Evolutionary conservation across 1,140 invertebrate genomes (phyloP).

Genomic region (Telenomus remus): DNA sequence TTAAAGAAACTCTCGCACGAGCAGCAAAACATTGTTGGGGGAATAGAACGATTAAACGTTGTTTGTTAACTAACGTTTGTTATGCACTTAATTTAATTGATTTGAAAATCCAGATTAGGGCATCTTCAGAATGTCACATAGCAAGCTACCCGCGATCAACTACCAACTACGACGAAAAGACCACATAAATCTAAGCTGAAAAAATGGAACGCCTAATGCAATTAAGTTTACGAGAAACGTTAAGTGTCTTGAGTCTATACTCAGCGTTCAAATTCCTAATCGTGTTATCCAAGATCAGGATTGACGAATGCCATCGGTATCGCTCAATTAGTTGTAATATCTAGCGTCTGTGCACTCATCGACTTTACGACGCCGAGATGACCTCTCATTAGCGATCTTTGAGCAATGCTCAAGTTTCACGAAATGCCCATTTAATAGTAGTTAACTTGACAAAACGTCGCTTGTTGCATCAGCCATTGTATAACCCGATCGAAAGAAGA

Average conservation of each 20-base stretch:
- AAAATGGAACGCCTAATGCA: no score
- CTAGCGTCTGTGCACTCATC: slow-evolving; percentile 4
- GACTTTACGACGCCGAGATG: slow-evolving; percentile 42
- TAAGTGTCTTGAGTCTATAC: background rate
- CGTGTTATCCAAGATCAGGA: slow-evolving; percentile 13
- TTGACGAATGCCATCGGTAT: slow-evolving; percentile 15
- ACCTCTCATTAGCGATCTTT: slow-evolving; percentile 48
- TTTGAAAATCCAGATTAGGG: no score
- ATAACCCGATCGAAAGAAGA: slow-evolving; percentile 38
- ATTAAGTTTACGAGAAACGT: no score
- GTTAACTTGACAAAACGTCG: slow-evolving; percentile 44
- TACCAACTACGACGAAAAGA: no score
- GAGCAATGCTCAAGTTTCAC: slow-evolving; percentile 27
- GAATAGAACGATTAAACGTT: no score
- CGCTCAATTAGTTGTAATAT: slow-evolving; percentile 25
- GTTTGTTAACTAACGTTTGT: no score
- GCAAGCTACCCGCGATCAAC: no score
- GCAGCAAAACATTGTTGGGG: no score
- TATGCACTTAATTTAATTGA: no score
- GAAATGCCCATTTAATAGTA: slow-evolving; percentile 38
- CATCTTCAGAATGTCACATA: no score
- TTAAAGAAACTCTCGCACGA: no score
- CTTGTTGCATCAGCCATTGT: slow-evolving; percentile 42
- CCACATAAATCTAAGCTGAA: no score
- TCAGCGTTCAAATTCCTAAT: slow-evolving; percentile 10